Percentiles rank a stretch among this genome's conserved stretches.
These are phyloP conservation scores for Zophobas atratus DNA, from an alignment of 1,140 invertebrate species.

Conservation along the genomic window DNA sequence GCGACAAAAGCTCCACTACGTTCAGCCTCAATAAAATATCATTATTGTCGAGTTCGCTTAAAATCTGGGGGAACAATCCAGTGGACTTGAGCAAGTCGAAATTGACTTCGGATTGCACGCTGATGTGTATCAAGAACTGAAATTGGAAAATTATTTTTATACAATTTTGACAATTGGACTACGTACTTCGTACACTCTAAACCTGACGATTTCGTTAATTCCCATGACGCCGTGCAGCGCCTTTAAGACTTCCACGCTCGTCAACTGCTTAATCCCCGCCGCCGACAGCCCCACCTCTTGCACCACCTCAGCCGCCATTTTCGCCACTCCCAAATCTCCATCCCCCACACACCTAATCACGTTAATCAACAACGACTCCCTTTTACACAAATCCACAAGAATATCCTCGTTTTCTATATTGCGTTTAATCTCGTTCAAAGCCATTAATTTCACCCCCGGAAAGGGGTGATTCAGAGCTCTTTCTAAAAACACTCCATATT, in stretches of 20 bases:
- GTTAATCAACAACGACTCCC: constrained; percentile 71
- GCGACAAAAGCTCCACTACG: constrained; percentile 82
- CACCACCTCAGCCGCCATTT: constrained; percentile 73
- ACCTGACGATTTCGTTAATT: constrained; percentile 71
- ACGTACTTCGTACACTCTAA: constrained; percentile 76
- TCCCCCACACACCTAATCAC: constrained; percentile 73
- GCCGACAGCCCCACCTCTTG: constrained; percentile 69
- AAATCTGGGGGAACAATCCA: constrained; percentile 78
- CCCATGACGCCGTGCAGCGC: constrained; percentile 71
- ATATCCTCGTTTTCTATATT: constrained; percentile 59
- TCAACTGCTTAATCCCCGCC: constrained; percentile 69
- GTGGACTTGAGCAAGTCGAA: constrained; percentile 72
- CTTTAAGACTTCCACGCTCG: constrained; percentile 69
- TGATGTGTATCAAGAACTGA: constrained; percentile 80
- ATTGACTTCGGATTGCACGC: constrained; percentile 72
- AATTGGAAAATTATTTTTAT: constrained; percentile 65
- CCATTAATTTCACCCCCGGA: constrained; percentile 70
- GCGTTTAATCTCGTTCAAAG: constrained; percentile 69
- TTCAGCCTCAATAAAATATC: constrained; percentile 86
- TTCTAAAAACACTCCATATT: constrained; percentile 70
- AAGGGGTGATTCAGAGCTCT: constrained; percentile 72
- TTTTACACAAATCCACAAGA: constrained; percentile 67
- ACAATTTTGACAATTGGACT: constrained; percentile 33
- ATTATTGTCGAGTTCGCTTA: constrained; percentile 77
- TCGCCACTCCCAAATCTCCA: constrained; percentile 74